phyloP scores from a whole-genome alignment of 2,113 vertebrate genomes.

The Cranoglanis bouderius region DNA sequence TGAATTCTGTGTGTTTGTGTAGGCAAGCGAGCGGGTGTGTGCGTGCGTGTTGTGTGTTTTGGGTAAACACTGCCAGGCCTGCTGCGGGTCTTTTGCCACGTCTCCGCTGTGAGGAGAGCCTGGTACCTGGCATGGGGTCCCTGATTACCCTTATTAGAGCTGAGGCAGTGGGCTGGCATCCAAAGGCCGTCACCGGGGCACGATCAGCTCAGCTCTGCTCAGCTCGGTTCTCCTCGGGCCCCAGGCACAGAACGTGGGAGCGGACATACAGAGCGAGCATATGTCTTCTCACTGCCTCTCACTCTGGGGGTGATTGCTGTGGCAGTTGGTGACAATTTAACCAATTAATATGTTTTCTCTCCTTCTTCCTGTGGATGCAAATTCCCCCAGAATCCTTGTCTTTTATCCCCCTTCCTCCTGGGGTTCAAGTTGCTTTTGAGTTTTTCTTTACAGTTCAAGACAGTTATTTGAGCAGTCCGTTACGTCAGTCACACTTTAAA shows the following conservation, averaged over 20 bases:
- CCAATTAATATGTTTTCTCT: slow-evolving; percentile 79
- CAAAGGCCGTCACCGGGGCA: slow-evolving; percentile 89
- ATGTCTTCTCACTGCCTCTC: slow-evolving; percentile 81
- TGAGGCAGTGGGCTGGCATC: slow-evolving; percentile 89
- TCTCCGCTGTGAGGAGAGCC: slow-evolving; percentile 86
- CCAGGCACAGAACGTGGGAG: slow-evolving; percentile 12
- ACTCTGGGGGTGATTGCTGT: slow-evolving; percentile 91
- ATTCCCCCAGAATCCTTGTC: not conserved
- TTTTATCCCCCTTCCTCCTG: not conserved
- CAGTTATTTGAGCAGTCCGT: not conserved
- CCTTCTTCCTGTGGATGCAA: slow-evolving; percentile 38
- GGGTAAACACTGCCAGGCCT: slow-evolving; percentile 78
- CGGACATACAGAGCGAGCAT: slow-evolving; percentile 17
- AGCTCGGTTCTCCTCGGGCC: slow-evolving; percentile 21
- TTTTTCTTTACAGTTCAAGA: not conserved
- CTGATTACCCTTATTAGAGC: slow-evolving; percentile 99
- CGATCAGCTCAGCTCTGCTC: slow-evolving; percentile 71
- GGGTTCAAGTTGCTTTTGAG: not conserved
- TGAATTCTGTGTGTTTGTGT: slow-evolving; percentile 41
- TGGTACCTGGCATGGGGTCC: slow-evolving; percentile 92
- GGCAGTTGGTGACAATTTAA: slow-evolving; percentile 86
- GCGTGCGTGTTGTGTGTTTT: slow-evolving; percentile 76
- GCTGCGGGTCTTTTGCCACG: slow-evolving; percentile 76
- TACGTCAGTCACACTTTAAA: not conserved
- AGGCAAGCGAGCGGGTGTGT: slow-evolving; percentile 43